Base-by-base conservation (phyloP, 2,797 vertebrate species). In the Chaenodraco wilsoni region DNA sequence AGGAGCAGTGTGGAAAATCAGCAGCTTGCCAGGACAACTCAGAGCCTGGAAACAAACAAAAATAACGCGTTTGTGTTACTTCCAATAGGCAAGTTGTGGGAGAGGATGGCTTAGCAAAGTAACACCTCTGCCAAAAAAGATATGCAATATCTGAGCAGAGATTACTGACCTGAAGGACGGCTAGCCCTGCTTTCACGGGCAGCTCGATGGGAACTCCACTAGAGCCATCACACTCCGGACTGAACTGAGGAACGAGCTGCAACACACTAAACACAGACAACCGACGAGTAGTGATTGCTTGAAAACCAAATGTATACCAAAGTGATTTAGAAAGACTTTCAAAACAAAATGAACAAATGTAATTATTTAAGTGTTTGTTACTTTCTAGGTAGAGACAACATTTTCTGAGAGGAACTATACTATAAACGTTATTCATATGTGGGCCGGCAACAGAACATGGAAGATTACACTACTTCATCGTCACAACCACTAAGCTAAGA, bases 1-100 rank as follows among this genome's bases (percentile, higher is more conserved):
- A 69, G 91, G 84, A n/a, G 94, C 88, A 0, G 89, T 78, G 14
- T 95, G 95, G 83, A 96, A 96, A 79, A 95, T 70, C 68, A 96
- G 72, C 76, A 96, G 84, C 76, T 94, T 95, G 1, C 95, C 95
- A 2, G 91, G 87, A 88, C 92, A 93, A n/a, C 60, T 82, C 65
- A 92, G 72, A 13, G 85, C 87, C 95, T 95, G 11, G 48, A 58
- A 40, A 60, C 44, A 64, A 33, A 37, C 13, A 77, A 49, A 27
- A 58, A 37, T 1, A 17, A 56, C 50, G 0, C 8, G 4, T 5
- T 23, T 59, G 10, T 10, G 19, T 37, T 27, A 48, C 7, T 4
- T 31, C 3, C 13, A 48, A 8, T 41, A 8, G 16, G 41, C 3
- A 45, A 23, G 17, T 0, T 46, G 49, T 31, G 7, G 56, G 27